These are phyloP conservation scores for Acanthurus lineatus DNA, from an alignment of 2,797 vertebrate species.

Conservation along the genomic window DNA sequence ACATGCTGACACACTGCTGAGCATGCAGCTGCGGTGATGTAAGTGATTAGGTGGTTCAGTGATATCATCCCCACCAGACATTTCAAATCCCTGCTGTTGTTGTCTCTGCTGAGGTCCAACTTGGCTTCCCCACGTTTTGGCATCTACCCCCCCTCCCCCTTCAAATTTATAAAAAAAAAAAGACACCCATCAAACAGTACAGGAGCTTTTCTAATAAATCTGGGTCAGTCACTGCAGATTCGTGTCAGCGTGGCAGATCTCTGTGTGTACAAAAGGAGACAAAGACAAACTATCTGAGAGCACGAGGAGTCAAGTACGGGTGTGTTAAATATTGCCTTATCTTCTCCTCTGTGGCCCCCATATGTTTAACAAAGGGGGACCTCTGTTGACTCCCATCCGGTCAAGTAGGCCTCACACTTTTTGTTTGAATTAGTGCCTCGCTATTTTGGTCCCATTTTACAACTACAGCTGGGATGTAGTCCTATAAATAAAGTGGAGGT, in stretches of 20 bases:
- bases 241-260: slow-evolving; percentile 65
- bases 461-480: slow-evolving; percentile 22
- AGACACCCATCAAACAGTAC: slow-evolving; percentile 64
- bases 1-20: slow-evolving; percentile 73
- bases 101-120: slow-evolving; percentile 75
- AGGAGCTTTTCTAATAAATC: slow-evolving; percentile 61
- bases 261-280: slow-evolving; percentile 49
- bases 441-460: slow-evolving; percentile 47
- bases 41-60: slow-evolving; percentile 84
- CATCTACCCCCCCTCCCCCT: not conserved
- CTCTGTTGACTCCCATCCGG: slow-evolving; percentile 49
- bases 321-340: slow-evolving; percentile 57
- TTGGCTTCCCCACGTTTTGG: slow-evolving; percentile 67
- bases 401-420: slow-evolving; percentile 36
- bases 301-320: slow-evolving; percentile 51
- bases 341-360: slow-evolving; percentile 34
- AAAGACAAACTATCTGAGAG: slow-evolving; percentile 48
- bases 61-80: slow-evolving; percentile 85
- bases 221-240: slow-evolving; percentile 64
- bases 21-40: slow-evolving; percentile 86
- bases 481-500: slow-evolving; percentile 23
- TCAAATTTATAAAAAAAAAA: slow-evolving; percentile 35
- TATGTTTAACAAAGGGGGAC: slow-evolving; percentile 53
- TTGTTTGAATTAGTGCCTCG: slow-evolving; percentile 52
- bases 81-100: slow-evolving; percentile 78